Conservation (phyloP, 2,888 invertebrate species). For the Scaptomyza cyrtandrae region DNA sequence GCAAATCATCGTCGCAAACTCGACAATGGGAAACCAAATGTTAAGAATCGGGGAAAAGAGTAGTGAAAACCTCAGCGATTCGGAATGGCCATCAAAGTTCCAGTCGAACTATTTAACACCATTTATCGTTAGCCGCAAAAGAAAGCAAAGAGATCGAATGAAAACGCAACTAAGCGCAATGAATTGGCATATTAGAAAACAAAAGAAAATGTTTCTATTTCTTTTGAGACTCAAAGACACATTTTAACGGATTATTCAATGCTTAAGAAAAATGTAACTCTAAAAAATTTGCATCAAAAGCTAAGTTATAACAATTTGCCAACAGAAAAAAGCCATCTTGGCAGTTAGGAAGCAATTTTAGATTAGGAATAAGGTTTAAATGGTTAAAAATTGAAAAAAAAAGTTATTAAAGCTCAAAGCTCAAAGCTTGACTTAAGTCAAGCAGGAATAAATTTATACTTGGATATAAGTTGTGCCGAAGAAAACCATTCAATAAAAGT, state of each 20-base stretch:
- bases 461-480: too few species aligned
- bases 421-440: too few species aligned
- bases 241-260: slow-evolving; percentile 1
- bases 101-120: slow-evolving; percentile 69
- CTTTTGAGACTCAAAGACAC: slow-evolving; percentile 4
- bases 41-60: background rate
- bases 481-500: too few species aligned
- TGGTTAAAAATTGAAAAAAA: too few species aligned
- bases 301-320: too few species aligned
- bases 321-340: background rate
- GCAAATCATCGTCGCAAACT: slow-evolving; percentile 38
- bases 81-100: slow-evolving; percentile 19
- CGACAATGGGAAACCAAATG: background rate
- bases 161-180: slow-evolving; percentile 13
- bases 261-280: background rate
- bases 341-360: background rate
- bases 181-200: slow-evolving; percentile 29
- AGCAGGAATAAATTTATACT: background rate
- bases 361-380: background rate
- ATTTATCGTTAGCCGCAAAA: slow-evolving; percentile 61
- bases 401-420: too few species aligned
- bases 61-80: background rate
- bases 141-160: slow-evolving; percentile 1
- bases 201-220: background rate
- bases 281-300: too few species aligned